Evolutionary conservation across 2,888 invertebrate species (phyloP).

Genomic region (Ornithoptera alexandrae): DNA sequence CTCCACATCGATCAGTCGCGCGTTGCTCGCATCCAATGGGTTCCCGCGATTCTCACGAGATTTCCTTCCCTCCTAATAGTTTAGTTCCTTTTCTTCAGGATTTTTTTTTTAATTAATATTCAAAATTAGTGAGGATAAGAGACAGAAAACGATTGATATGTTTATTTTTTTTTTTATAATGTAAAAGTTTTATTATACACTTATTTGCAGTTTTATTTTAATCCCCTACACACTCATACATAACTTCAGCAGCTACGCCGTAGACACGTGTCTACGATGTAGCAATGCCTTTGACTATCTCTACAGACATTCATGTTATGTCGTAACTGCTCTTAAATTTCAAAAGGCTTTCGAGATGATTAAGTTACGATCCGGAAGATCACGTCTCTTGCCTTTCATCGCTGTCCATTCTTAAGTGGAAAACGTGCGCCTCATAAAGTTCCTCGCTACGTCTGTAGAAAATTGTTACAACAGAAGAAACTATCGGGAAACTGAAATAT

Average conservation of each 20-base stretch:
- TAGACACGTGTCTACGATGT: constrained; percentile 1
- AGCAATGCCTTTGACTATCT: background rate
- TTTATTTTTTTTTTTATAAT: too few species aligned
- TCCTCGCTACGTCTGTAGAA: constrained; percentile 2
- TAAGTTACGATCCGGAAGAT: constrained; percentile 22
- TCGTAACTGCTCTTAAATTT: constrained; percentile 10
- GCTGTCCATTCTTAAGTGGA: constrained; percentile 20
- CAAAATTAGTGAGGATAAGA: too few species aligned
- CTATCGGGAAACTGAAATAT: constrained; percentile 6
- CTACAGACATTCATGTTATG: constrained; percentile 6
- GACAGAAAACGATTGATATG: too few species aligned
- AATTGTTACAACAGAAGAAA: constrained; percentile 12
- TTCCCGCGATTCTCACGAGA: too few species aligned
- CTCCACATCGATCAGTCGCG: too few species aligned
- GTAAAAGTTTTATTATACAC: background rate
- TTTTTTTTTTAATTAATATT: too few species aligned
- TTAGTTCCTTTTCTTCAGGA: too few species aligned
- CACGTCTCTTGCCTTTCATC: constrained; percentile 26
- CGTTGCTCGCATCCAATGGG: too few species aligned
- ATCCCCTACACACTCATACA: background rate
- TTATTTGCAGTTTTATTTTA: background rate
- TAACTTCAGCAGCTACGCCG: background rate
- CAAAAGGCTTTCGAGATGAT: constrained; percentile 13
- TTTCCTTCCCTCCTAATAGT: too few species aligned
- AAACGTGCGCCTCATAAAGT: constrained; percentile 23